phyloP scores from a whole-genome alignment of 2,113 vertebrate genomes.

The Suricata suricatta region DNA sequence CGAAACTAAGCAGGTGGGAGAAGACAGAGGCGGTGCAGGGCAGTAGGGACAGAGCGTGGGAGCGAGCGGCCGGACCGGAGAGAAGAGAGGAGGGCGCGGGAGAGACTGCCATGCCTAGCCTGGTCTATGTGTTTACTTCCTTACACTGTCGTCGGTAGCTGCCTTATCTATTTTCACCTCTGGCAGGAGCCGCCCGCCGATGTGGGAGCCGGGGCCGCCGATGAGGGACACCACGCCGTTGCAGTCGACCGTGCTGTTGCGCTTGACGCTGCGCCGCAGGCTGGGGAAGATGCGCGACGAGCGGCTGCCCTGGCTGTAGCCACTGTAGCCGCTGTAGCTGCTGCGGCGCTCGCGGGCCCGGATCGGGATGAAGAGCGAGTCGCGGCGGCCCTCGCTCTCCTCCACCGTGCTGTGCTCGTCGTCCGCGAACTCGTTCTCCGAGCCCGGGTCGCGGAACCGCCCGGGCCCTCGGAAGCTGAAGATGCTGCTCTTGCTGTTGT shows the following conservation, averaged over 20 bases:
- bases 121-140: conserved; percentile 87
- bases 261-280: conserved; percentile 93
- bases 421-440: conserved; percentile 97
- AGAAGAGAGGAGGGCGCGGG: conserved; percentile 67
- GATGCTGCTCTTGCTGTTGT: conserved; percentile 99
- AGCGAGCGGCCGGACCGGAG: background rate
- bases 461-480: conserved; percentile 93
- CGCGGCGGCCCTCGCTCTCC: conserved; percentile 95
- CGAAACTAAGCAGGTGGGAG: background rate
- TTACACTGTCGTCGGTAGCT: conserved; percentile 92
- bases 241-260: conserved; percentile 99
- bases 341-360: conserved; percentile 91
- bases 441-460: conserved; percentile 93
- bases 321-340: conserved; percentile 93
- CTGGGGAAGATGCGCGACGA: conserved; percentile 95
- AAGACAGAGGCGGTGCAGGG: fast-evolving
- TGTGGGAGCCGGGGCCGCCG: conserved; percentile 89
- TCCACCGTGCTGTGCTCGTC: conserved; percentile 99
- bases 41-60: background rate
- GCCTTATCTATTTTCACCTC: conserved; percentile 98
- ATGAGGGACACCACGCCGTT: conserved; percentile 99
- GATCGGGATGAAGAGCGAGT: conserved; percentile 97
- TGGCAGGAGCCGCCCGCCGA: conserved; percentile 96
- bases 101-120: conserved; percentile 90
- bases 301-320: conserved; percentile 94